These are phyloP conservation scores for Heliothis subflexa DNA, from an alignment of 1,140 invertebrate genomes.

Conservation along the genomic window DNA sequence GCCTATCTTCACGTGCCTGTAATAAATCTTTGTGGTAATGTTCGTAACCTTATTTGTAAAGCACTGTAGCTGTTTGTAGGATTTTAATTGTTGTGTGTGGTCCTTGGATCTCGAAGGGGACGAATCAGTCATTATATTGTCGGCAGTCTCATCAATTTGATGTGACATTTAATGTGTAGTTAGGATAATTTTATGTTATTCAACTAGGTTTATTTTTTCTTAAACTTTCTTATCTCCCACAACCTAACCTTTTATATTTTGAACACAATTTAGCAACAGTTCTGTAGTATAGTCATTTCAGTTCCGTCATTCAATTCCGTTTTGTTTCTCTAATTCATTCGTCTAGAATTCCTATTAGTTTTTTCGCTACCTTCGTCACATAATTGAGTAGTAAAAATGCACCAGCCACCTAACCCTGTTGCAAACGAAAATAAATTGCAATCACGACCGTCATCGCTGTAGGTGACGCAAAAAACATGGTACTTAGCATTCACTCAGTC, in stretches of 20 bases:
- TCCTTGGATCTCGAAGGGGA: slow-evolving; percentile 1
- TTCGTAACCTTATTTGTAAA: background rate
- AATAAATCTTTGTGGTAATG: slow-evolving; percentile 21
- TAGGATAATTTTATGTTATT: too few relatives aligned
- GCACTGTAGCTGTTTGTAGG: slow-evolving; percentile 8
- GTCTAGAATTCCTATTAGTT: background rate
- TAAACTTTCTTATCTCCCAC: too few relatives aligned
- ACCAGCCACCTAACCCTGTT: slow-evolving; percentile 28
- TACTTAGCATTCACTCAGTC: slow-evolving; percentile 64
- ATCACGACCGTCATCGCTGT: slow-evolving; percentile 47
- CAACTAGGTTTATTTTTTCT: too few relatives aligned
- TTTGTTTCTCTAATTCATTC: background rate
- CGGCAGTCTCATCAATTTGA: too few relatives aligned
- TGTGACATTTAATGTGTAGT: too few relatives aligned
- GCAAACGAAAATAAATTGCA: slow-evolving; percentile 45
- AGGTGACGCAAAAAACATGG: slow-evolving; percentile 52
- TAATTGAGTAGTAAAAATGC: slow-evolving; percentile 19
- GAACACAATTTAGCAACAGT: too few relatives aligned
- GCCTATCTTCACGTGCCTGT: slow-evolving; percentile 8
- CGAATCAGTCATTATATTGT: background rate
- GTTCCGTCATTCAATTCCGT: background rate
- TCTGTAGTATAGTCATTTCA: too few relatives aligned
- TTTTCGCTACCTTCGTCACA: background rate
- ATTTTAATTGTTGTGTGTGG: slow-evolving; percentile 35
- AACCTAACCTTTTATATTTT: too few relatives aligned